Evolutionary conservation across 2,797 vertebrate genomes (phyloP), one percentile per base, ranked within the genome.

Genomic region (Heliangelus exortis): DNA sequence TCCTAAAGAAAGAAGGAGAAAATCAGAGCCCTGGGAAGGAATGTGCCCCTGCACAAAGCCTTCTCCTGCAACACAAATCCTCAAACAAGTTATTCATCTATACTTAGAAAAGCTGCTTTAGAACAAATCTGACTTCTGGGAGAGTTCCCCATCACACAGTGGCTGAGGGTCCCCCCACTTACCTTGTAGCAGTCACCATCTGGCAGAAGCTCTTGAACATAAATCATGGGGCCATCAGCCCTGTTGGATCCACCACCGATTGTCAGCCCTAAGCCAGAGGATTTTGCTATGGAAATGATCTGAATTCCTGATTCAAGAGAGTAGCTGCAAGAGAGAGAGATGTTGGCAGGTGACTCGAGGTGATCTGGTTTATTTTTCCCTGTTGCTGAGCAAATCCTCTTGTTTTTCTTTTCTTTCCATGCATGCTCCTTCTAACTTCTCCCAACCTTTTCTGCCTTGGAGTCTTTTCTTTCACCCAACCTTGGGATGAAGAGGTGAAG

Each of bases 171-270:
- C 50, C 78, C 76, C 31, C 53, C 0, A 0, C 98, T 98, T 95
- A 99, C 99, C 97, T 97, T 98, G 92, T 98, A 98, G 84, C 98
- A 98, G 96, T 99, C 99, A 71, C 98, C 98, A 47, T 98, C 98
- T 20, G 98, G 98, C 78, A 98, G 89, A 54, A 99, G 97, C 87
- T 99, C 99, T 93, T 99, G 98, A 84, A 99, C 98, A 80, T 98
- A 99, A 76, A 99, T 95, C 10, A 98, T 98, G 5, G 99, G 99
- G 19, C 99, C 99, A 1, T 99, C 98, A 0, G 98, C 97, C 63
- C 96, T 96, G 97, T 99, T 99, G 77, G 98, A 98, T 71, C 99
- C 99, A 62, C 99, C 99, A 26, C 98, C 97, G 16, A 99, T 96
- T 15, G 97, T 97, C 96, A 99, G 97, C 51, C 99, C 99, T 84